phyloP scores from a whole-genome alignment of 2,113 vertebrate genomes.

The Ptychochromis oligacanthus region DNA sequence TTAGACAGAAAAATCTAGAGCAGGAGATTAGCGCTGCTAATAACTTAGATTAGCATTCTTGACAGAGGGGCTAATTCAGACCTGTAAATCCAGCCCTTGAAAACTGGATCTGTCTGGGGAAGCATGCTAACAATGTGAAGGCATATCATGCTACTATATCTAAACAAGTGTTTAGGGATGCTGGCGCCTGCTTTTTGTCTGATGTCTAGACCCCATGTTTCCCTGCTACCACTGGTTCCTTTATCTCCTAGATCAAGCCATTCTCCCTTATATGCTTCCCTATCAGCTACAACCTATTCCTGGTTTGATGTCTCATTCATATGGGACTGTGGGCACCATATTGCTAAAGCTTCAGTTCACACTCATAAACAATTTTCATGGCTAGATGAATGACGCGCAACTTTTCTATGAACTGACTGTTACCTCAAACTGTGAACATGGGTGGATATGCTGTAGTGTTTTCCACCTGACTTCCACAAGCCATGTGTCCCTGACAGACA shows the following conservation, averaged over 20 bases:
- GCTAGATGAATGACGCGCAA: neutral
- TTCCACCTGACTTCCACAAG: slow-evolving; percentile 26
- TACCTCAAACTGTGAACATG: slow-evolving; percentile 24
- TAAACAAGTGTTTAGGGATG: slow-evolving; percentile 53
- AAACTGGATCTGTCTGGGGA: slow-evolving; percentile 49
- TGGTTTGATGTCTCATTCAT: neutral
- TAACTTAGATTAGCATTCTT: slow-evolving; percentile 57
- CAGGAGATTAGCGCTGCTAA: slow-evolving; percentile 60
- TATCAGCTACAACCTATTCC: neutral
- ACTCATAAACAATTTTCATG: neutral
- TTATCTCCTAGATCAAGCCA: slow-evolving; percentile 8
- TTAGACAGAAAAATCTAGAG: slow-evolving; percentile 50
- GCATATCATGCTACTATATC: slow-evolving; percentile 69
- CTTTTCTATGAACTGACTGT: neutral
- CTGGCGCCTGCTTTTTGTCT: slow-evolving; percentile 59
- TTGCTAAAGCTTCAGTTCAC: neutral
- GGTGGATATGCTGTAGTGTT: slow-evolving; percentile 3
- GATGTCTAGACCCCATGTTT: slow-evolving; percentile 43
- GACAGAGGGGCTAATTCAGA: slow-evolving; percentile 68
- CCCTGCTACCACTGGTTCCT: slow-evolving; percentile 22
- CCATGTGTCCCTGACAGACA: neutral
- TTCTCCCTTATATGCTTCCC: neutral
- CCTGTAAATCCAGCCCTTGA: slow-evolving; percentile 61
- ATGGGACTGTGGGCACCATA: neutral
- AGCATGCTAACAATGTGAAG: slow-evolving; percentile 60